These are phyloP conservation scores for Peromyscus aztecus DNA, from an alignment of 2,797 vertebrate species.

Conservation along the genomic window DNA sequence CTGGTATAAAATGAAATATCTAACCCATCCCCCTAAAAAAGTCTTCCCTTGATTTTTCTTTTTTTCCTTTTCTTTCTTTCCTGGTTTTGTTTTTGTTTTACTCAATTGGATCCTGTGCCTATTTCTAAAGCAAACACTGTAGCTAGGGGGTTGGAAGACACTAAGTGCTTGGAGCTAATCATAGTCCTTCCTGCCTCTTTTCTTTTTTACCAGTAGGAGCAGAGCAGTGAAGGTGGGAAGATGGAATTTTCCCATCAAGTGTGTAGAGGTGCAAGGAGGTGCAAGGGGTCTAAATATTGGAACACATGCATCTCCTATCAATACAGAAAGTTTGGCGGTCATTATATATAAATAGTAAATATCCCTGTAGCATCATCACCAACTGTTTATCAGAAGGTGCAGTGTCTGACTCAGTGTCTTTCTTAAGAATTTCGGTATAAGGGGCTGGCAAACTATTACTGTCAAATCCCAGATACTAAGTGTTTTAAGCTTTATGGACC, in stretches of 20 bases:
- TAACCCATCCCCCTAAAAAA: background rate
- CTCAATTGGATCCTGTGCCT: background rate
- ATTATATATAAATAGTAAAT: background rate
- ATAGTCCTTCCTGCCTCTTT: background rate
- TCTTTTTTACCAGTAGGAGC: background rate
- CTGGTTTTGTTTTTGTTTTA: background rate
- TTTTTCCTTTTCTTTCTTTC: background rate
- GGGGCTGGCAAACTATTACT: background rate
- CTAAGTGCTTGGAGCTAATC: background rate
- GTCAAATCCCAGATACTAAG: background rate
- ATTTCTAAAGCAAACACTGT: background rate
- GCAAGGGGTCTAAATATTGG: background rate
- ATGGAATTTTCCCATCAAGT: background rate
- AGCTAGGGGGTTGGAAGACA: background rate
- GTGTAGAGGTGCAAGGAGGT: background rate
- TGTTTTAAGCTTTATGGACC: background rate
- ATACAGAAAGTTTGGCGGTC: background rate
- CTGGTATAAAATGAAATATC: conserved; percentile 33
- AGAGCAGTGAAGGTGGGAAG: background rate
- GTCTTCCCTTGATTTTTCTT: background rate
- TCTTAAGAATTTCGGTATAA: background rate
- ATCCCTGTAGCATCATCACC: background rate
- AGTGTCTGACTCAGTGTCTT: background rate
- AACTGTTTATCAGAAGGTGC: background rate
- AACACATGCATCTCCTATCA: background rate